These are phyloP conservation scores for Iguana delicatissima DNA, from an alignment of 2,797 vertebrate genomes.

Conservation along the genomic window DNA sequence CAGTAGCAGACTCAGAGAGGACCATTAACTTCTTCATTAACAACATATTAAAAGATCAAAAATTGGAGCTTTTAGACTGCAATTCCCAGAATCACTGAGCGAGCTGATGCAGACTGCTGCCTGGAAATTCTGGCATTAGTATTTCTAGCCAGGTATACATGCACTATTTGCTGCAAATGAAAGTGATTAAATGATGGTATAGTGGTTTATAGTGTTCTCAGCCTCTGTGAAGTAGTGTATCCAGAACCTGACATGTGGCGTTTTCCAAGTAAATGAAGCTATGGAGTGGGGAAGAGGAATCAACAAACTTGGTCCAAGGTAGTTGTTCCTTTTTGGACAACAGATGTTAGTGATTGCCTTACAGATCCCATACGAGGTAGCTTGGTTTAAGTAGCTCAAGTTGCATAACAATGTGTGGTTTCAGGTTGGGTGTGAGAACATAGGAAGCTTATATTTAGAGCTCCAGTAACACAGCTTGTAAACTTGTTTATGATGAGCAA, in stretches of 20 bases:
- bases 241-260: not conserved
- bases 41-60: not conserved
- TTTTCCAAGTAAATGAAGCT: not conserved
- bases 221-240: not conserved
- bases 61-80: not conserved
- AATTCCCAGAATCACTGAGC: not conserved
- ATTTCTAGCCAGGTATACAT: not conserved
- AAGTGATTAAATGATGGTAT: not conserved
- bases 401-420: conserved; percentile 36
- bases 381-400: not conserved
- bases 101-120: not conserved
- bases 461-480: conserved; percentile 37
- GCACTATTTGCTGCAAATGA: not conserved
- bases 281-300: no score
- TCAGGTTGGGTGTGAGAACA: conserved; percentile 23
- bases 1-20: not conserved
- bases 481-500: conserved; percentile 47
- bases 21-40: not conserved
- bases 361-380: conserved; percentile 37
- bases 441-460: conserved; percentile 41
- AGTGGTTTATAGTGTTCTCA: not conserved
- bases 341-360: conserved; percentile 55
- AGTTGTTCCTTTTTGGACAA: not conserved
- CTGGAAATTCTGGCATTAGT: not conserved
- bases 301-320: not conserved